Evolutionary conservation across 1,140 invertebrate species (phyloP).

Genomic region (Caenorhabditis elegans): DNA sequence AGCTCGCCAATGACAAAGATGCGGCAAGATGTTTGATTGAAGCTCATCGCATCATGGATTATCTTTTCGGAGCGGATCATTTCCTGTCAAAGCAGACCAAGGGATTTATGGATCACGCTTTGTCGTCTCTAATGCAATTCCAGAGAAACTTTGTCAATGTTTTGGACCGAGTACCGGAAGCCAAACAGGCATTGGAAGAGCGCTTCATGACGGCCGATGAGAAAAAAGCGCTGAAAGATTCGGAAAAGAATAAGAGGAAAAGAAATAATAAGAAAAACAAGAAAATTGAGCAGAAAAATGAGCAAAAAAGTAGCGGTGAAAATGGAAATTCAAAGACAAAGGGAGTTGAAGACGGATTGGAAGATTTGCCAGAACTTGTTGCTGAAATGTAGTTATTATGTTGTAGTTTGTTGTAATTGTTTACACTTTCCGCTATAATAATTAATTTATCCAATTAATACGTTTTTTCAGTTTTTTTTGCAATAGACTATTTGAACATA

Average conservation of each 20-base stretch:
- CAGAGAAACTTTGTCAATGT: conserved; percentile 15
- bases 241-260: not conserved
- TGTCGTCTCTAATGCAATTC: not conserved
- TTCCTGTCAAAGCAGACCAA: conserved; percentile 4
- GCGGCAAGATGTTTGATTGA: not conserved
- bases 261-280: conserved; percentile 14
- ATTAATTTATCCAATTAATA: not conserved
- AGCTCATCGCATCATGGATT: conserved; percentile 19
- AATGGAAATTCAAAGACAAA: not conserved
- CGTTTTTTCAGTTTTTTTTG: not conserved
- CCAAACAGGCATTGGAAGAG: not conserved
- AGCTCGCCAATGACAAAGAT: not conserved
- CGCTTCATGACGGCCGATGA: not conserved
- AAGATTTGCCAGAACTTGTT: conserved; percentile 8
- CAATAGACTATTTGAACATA: not conserved
- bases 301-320: no score
- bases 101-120: conserved; percentile 14
- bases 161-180: not conserved
- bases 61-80: conserved; percentile 9
- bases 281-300: not conserved
- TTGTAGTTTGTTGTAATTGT: not conserved
- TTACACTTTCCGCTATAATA: not conserved
- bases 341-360: not conserved
- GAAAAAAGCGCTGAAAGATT: not conserved
- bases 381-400: not conserved